A percentile compares a stretch with the other conserved stretches of the same genome.
Evolutionary conservation across 1,140 invertebrate genomes (phyloP).

Genomic region (Probaryconus sp.): DNA sequence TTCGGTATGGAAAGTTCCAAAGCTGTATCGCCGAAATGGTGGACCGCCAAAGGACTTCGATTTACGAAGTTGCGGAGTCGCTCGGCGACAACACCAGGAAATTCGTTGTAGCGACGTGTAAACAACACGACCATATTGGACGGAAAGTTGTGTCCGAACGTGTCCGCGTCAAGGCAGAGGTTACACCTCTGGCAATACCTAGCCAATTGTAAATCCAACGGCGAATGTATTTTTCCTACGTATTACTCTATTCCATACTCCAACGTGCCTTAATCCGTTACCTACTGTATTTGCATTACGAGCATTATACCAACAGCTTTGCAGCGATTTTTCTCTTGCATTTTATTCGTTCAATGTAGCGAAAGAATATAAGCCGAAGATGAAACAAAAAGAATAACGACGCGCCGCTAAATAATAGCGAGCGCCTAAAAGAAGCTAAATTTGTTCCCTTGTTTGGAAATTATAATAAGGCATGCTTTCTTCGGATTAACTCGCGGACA

Average conservation of each 20-base stretch:
- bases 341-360: slow-evolving; percentile 49
- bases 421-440: slow-evolving; percentile 36
- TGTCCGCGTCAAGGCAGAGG: slow-evolving; percentile 3
- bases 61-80: slow-evolving; percentile 32
- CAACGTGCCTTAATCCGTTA: slow-evolving; percentile 32
- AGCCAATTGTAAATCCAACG: slow-evolving; percentile 18
- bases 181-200: slow-evolving; percentile 14
- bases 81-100: slow-evolving; percentile 22
- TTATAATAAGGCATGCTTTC: too few relatives aligned
- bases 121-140: slow-evolving; percentile 46
- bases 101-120: slow-evolving; percentile 42
- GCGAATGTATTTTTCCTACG: slow-evolving; percentile 34
- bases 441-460: slow-evolving; percentile 1
- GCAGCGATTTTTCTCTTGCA: slow-evolving; percentile 40
- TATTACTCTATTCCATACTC: slow-evolving; percentile 32
- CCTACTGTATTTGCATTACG: slow-evolving; percentile 48
- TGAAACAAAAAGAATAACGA: slow-evolving; percentile 27
- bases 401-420: slow-evolving; percentile 23
- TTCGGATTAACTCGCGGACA: too few relatives aligned
- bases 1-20: slow-evolving; percentile 34
- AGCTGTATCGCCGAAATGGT: slow-evolving; percentile 6
- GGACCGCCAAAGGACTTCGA: slow-evolving; percentile 48
- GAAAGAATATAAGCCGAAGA: slow-evolving; percentile 51
- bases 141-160: slow-evolving; percentile 35
- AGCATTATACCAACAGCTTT: slow-evolving; percentile 45